Base-by-base conservation (phyloP, 2,797 vertebrate genomes). In the Eremophila alpestris region DNA sequence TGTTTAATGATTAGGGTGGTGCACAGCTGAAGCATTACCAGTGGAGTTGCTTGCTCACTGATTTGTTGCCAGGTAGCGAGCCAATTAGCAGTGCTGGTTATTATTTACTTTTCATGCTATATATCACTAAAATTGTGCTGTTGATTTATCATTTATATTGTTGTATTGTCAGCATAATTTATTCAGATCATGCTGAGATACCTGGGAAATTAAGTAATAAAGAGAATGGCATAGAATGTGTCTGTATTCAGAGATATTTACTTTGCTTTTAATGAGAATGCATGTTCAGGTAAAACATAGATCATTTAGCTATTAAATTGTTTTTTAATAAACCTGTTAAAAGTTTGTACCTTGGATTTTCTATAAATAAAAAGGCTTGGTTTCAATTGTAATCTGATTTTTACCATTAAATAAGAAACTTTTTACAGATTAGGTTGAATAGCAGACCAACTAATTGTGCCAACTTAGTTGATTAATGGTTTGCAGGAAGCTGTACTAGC, bases 101-200 rank as follows among this genome's bases (percentile, higher is more conserved):
- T 98, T 99, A 98, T 99, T 99, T 99, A 99, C 98, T 99, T 99
- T 98, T 98, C 96, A 85, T 96, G 97, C 98, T 98, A 99, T 99
- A 98, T 97, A 99, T 99, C 98, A 99, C 98, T 97, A 98, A 98
- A 98, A 98, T 98, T 97, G 95, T 97, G 90, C 65, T 97, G 97
- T 98, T 98, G 98, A 99, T 99, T 98, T 98, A 98, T 99, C 98
- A 98, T 98, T 96, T 97, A 97, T 97, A 97, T 98, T 98, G 97
- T 98, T 97, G 97, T 97, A 98, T 98, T 98, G 98, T 98, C 97
- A 97, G 96, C 96, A 97, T 98, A 98, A 98, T 98, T 98, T 98
- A 98, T 98, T 98, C 98, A 97, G 97, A 98, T 98, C 97, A 97
- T 97, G 97, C 98, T 97, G 97, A 97, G 98, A 98, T 98, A 98